Percentiles rank a stretch among this genome's conserved stretches.
These are phyloP conservation scores for Fistularia tabacaria DNA, from an alignment of 2,797 vertebrate genomes.

Conservation along the genomic window DNA sequence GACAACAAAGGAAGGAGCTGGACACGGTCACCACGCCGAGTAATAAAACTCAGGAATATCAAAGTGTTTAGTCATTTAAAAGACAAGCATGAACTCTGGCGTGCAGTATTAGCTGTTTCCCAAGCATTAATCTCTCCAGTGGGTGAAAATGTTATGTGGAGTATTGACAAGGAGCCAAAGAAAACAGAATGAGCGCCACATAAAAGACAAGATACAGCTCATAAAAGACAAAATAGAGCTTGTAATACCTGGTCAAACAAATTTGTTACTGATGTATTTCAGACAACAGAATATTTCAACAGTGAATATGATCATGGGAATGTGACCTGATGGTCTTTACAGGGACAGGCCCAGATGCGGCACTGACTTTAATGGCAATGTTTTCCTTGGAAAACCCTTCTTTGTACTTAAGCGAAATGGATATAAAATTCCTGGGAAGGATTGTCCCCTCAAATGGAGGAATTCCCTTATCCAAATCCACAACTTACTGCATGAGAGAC, in stretches of 20 bases:
- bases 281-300: conserved; percentile 52
- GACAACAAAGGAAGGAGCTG: conserved; percentile 56
- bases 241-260: conserved; percentile 73
- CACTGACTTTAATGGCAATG: conserved; percentile 41
- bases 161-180: conserved; percentile 60
- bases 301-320: conserved; percentile 42
- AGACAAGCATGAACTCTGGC: conserved; percentile 39
- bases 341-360: conserved; percentile 41
- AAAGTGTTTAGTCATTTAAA: conserved; percentile 55
- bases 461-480: conserved; percentile 56
- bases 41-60: conserved; percentile 56
- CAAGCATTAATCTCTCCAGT: conserved; percentile 42
- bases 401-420: conserved; percentile 62
- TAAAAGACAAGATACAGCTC: conserved; percentile 39
- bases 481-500: conserved; percentile 25
- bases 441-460: conserved; percentile 39
- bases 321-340: conserved; percentile 41
- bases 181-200: conserved; percentile 60
- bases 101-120: conserved; percentile 41
- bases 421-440: conserved; percentile 68
- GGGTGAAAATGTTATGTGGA: conserved; percentile 52
- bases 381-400: conserved; percentile 62
- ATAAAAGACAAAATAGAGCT: conserved; percentile 45
- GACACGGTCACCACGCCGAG: conserved; percentile 44
- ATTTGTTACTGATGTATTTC: conserved; percentile 53